A percentile compares a stretch with the other conserved stretches of the same genome.
These are phyloP conservation scores for Aphelinus certus DNA, from an alignment of 1,140 invertebrate genomes.

Conservation along the genomic window DNA sequence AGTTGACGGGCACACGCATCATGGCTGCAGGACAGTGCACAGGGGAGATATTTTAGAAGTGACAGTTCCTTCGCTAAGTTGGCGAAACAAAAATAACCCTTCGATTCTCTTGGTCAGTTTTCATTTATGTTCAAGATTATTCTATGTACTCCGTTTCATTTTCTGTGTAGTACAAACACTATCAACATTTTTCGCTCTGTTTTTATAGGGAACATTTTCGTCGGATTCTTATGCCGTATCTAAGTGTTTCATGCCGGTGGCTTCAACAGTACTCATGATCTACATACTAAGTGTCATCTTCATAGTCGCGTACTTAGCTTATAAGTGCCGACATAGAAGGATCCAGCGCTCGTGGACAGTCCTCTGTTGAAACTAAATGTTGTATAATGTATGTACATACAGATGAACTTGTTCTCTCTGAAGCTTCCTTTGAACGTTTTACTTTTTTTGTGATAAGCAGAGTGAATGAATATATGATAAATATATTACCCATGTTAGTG, in stretches of 20 bases:
- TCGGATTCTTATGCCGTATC: slow-evolving; percentile 73
- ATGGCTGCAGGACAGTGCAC: slow-evolving; percentile 77
- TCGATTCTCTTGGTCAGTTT: slow-evolving; percentile 84
- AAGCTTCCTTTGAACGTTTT: too few species aligned
- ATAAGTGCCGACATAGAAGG: slow-evolving; percentile 47
- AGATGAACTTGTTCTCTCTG: too few species aligned
- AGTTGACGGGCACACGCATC: slow-evolving; percentile 91
- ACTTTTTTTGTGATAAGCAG: too few species aligned
- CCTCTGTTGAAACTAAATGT: too few species aligned
- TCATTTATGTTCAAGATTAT: neutral
- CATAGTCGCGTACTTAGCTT: slow-evolving; percentile 57
- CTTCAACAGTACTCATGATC: slow-evolving; percentile 71
- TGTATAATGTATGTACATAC: too few species aligned
- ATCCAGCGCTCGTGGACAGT: neutral
- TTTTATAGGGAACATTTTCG: slow-evolving; percentile 73
- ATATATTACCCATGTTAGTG: too few species aligned
- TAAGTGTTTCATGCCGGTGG: slow-evolving; percentile 80
- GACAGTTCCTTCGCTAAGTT: slow-evolving; percentile 92
- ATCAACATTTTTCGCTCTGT: slow-evolving; percentile 27
- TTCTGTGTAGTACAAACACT: neutral
- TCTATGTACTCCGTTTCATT: slow-evolving; percentile 11
- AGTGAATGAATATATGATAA: too few species aligned
- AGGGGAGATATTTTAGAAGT: slow-evolving; percentile 70
- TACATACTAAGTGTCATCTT: slow-evolving; percentile 62
- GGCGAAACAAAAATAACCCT: slow-evolving; percentile 93